Conservation (phyloP, 2,888 invertebrate genomes). For the Pandemis corylana region DNA sequence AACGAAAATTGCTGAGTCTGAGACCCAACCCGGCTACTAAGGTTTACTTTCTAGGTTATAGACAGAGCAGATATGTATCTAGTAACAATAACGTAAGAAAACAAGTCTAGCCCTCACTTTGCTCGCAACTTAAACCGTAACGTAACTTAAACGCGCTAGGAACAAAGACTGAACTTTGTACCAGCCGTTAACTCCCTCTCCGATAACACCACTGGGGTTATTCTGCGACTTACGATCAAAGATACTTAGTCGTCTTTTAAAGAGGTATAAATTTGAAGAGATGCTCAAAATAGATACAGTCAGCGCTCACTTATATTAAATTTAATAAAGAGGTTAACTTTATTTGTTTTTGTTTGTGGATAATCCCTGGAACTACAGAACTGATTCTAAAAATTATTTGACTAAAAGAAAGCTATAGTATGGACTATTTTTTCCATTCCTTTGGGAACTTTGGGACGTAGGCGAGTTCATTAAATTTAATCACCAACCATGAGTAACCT, state of each 20-base stretch:
- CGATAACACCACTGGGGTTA: conserved; percentile 62
- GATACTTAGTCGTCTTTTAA: conserved; percentile 41
- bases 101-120: conserved; percentile 9
- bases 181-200: conserved; percentile 65
- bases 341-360: no score
- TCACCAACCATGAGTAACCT: no score
- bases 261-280: conserved; percentile 34
- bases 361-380: no score
- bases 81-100: conserved; percentile 17
- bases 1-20: background rate
- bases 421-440: no score
- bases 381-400: no score
- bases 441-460: no score
- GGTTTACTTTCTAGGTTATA: background rate
- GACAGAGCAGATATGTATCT: conserved; percentile 6
- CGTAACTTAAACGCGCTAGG: conserved; percentile 45
- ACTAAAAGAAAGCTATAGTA: no score
- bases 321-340: no score
- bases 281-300: conserved; percentile 2
- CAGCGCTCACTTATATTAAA: background rate
- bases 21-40: background rate
- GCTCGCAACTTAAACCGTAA: conserved; percentile 26
- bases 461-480: no score
- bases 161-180: conserved; percentile 66
- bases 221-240: conserved; percentile 51